These are phyloP conservation scores for Scyliorhinus canicula DNA, from an alignment of 2,797 vertebrate genomes.

Conservation along the genomic window DNA sequence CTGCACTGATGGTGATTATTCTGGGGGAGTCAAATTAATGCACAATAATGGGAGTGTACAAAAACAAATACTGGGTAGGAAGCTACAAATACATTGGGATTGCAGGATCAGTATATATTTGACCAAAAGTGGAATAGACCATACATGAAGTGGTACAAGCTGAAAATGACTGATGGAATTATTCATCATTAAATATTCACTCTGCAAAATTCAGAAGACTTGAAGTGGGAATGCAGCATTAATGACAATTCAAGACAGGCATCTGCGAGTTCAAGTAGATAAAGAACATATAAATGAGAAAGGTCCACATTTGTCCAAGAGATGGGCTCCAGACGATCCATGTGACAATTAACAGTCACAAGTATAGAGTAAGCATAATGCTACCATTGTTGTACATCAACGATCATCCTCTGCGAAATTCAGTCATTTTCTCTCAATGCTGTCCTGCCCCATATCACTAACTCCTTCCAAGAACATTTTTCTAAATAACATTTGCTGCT, in stretches of 20 bases:
- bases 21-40: not conserved
- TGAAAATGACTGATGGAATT: conserved; percentile 14
- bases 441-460: not conserved
- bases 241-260: not conserved
- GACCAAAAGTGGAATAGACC: not conserved
- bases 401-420: not conserved
- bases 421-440: not conserved
- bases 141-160: not conserved
- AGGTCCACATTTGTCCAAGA: not conserved
- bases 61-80: not conserved
- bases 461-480: not conserved
- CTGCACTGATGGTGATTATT: not conserved
- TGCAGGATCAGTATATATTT: conserved; percentile 4
- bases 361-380: not conserved
- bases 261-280: not conserved
- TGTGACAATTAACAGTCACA: too few species aligned
- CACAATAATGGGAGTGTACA: not conserved
- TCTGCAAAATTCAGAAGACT: not conserved
- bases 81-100: conserved; percentile 14
- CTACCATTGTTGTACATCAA: not conserved
- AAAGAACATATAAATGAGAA: not conserved
- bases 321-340: not conserved
- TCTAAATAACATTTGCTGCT: not conserved
- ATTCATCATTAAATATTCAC: not conserved
- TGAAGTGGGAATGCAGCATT: not conserved